Conservation (phyloP, 2,113 vertebrate genomes). For the Vireo altiloquus region DNA sequence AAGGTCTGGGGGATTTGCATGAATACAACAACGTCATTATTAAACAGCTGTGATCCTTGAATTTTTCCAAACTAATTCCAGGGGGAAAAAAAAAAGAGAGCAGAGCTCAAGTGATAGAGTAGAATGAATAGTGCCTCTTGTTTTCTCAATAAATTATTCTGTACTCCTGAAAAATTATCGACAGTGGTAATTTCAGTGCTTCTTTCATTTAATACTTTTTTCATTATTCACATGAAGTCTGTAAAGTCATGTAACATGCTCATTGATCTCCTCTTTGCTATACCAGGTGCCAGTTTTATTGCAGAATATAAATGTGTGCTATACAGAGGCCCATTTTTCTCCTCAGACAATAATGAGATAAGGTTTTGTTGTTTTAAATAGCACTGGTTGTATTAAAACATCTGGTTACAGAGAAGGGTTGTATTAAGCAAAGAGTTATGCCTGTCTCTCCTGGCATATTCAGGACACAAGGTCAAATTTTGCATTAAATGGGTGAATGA, state of each 20-base stretch:
- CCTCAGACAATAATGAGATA: conserved; percentile 32
- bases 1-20: conserved; percentile 56
- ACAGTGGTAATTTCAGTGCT: conserved; percentile 27
- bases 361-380: conserved; percentile 48
- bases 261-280: conserved; percentile 20
- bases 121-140: conserved; percentile 48
- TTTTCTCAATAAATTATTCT: conserved; percentile 45
- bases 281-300: conserved; percentile 58
- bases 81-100: not conserved
- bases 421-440: conserved; percentile 7
- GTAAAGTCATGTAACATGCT: not conserved
- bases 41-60: conserved; percentile 55
- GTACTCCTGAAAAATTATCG: conserved; percentile 26
- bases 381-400: conserved; percentile 11
- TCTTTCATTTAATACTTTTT: conserved; percentile 27
- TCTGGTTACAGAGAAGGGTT: not conserved
- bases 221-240: conserved; percentile 32
- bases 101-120: not conserved
- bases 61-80: conserved; percentile 37
- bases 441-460: not conserved
- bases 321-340: conserved; percentile 35
- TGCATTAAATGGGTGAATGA: conserved; percentile 49
- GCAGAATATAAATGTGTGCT: conserved; percentile 16
- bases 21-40: conserved; percentile 56
- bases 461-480: conserved; percentile 33